These are phyloP conservation scores for Clistopyga incitator DNA, from an alignment of 2,888 invertebrate genomes.

Conservation along the genomic window DNA sequence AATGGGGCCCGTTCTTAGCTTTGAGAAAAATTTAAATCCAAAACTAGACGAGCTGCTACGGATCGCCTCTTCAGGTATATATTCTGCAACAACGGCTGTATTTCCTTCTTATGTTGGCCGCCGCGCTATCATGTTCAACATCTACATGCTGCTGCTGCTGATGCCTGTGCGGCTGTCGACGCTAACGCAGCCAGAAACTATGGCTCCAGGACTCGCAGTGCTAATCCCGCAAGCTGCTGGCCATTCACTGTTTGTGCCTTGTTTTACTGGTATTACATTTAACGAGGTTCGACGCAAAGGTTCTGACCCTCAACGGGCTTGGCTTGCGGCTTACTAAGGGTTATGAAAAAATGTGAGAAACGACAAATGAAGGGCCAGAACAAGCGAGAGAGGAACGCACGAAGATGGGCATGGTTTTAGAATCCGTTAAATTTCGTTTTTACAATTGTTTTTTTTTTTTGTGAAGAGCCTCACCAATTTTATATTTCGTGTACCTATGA, in stretches of 20 bases:
- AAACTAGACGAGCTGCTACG: constrained; percentile 66
- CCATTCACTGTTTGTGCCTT: constrained; percentile 78
- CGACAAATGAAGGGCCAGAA: no score
- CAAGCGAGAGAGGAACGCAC: no score
- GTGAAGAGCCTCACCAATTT: no score
- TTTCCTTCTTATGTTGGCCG: constrained; percentile 73
- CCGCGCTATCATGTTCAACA: constrained; percentile 76
- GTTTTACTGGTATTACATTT: constrained; percentile 82
- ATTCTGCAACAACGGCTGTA: constrained; percentile 8
- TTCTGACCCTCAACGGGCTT: constrained; percentile 32
- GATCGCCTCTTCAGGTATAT: constrained; percentile 73
- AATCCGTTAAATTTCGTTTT: no score
- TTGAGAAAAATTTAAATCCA: constrained; percentile 71
- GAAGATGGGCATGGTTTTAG: no score
- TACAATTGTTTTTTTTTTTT: no score
- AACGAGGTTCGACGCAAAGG: constrained; percentile 76
- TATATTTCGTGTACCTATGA: no score
- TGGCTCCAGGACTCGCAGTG: constrained; percentile 34
- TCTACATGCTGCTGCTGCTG: constrained; percentile 66
- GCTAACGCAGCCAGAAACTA: constrained; percentile 32
- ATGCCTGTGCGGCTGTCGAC: neutral
- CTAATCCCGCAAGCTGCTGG: constrained; percentile 66
- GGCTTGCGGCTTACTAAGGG: constrained; percentile 16
- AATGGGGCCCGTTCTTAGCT: constrained; percentile 51
- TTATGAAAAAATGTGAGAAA: no score